These are phyloP conservation scores for Gymnodraco acuticeps DNA, from an alignment of 2,797 vertebrate genomes.

Conservation along the genomic window DNA sequence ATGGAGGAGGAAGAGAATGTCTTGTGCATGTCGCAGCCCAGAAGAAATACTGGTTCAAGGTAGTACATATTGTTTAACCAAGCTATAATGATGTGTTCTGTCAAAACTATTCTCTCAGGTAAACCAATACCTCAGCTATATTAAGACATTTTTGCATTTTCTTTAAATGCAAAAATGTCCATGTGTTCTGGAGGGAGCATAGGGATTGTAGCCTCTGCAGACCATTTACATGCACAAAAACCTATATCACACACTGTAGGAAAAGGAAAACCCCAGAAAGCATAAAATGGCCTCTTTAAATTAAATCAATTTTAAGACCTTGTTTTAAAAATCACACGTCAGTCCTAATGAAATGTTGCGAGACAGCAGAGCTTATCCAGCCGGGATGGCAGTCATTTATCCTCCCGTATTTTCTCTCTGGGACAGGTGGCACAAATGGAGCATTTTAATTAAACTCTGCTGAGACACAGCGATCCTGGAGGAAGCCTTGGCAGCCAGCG, in stretches of 20 bases:
- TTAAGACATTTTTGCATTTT: constrained; percentile 24
- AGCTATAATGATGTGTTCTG: not conserved
- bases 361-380: constrained; percentile 53
- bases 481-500: constrained; percentile 62
- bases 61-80: not conserved
- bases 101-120: not conserved
- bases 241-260: no score
- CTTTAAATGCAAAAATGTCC: no score
- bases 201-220: no score
- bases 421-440: constrained; percentile 79
- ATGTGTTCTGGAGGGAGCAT: no score
- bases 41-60: not conserved
- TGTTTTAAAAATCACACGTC: constrained; percentile 46
- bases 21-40: not conserved
- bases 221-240: no score
- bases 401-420: constrained; percentile 66
- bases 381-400: constrained; percentile 68
- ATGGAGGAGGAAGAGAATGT: not conserved
- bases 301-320: constrained; percentile 47
- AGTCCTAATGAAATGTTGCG: constrained; percentile 58
- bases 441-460: constrained; percentile 85
- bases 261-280: no score
- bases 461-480: constrained; percentile 75
- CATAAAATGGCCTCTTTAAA: not conserved
- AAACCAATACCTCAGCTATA: not conserved